Evolutionary conservation across 2,113 vertebrate species (phyloP).

Genomic region (Propithecus coquereli): DNA sequence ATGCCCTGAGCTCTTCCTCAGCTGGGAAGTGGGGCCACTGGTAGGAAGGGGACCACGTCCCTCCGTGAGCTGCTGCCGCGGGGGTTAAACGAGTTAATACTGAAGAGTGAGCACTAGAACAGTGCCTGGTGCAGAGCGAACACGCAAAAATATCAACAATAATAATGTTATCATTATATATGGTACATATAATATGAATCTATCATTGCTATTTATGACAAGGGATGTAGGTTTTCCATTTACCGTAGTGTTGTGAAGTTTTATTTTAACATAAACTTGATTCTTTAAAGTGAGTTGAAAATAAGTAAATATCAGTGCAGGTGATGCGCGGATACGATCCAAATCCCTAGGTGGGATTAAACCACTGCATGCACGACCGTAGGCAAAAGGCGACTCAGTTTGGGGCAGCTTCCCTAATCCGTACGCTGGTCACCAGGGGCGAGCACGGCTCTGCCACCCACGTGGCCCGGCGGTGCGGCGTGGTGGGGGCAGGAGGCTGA

Average conservation of each 20-base stretch:
- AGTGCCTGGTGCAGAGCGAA: not conserved
- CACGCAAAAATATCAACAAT: not conserved
- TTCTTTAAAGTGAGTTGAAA: not conserved
- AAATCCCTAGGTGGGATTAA: not conserved
- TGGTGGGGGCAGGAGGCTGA: fast-evolving
- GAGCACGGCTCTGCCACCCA: fast-evolving
- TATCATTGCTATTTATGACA: not conserved
- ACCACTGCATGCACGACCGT: fast-evolving
- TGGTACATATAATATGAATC: not conserved
- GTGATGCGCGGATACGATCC: not conserved
- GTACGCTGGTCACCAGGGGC: fast-evolving
- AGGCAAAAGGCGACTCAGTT: not conserved
- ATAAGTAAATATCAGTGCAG: not conserved
- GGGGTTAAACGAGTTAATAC: not conserved
- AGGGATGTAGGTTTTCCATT: not conserved
- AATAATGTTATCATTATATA: not conserved
- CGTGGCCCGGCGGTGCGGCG: fast-evolving
- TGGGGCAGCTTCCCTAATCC: not conserved
- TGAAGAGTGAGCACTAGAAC: too few relatives aligned
- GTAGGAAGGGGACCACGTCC: fast-evolving
- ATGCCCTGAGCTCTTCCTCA: not conserved
- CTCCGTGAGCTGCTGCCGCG: fast-evolving
- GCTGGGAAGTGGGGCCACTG: fast-evolving
- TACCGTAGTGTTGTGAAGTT: not conserved
- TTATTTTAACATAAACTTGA: not conserved